phyloP scores from a whole-genome alignment of 1,140 invertebrate species.

The Drosophila gunungcola region DNA sequence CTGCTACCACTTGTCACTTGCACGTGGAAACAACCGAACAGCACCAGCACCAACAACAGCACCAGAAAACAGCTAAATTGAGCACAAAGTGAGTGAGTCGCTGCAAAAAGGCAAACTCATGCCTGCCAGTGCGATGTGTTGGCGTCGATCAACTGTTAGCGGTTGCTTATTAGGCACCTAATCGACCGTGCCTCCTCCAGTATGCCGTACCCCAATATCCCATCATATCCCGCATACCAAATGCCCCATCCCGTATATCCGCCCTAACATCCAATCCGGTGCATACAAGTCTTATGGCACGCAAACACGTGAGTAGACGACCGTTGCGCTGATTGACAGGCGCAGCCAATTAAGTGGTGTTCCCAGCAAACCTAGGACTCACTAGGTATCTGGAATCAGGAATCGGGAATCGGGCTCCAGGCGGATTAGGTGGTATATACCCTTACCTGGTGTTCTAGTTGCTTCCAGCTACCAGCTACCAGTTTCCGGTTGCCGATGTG shows the following conservation, averaged over 20 bases:
- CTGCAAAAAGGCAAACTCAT: conserved; percentile 1
- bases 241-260: not conserved
- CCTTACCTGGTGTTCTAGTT: conserved; percentile 3
- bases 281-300: conserved; percentile 1
- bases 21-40: too few species aligned
- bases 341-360: conserved; percentile 56
- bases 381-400: too few species aligned
- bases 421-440: not conserved
- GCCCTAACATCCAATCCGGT: not conserved
- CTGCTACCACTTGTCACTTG: too few species aligned
- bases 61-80: too few species aligned
- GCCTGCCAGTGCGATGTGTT: conserved; percentile 1
- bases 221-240: not conserved
- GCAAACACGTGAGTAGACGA: not conserved
- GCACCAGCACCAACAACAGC: too few species aligned
- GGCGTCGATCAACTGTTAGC: conserved; percentile 50
- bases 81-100: not conserved
- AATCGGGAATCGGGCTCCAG: not conserved
- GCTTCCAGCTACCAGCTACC: not conserved
- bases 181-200: conserved; percentile 33
- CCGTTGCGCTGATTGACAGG: conserved; percentile 46
- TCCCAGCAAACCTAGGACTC: not conserved
- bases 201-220: not conserved
- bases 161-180: conserved; percentile 66
- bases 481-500: conserved; percentile 13